phyloP scores from a whole-genome alignment of 2,113 vertebrate species.

The Toxotes chatareus region DNA sequence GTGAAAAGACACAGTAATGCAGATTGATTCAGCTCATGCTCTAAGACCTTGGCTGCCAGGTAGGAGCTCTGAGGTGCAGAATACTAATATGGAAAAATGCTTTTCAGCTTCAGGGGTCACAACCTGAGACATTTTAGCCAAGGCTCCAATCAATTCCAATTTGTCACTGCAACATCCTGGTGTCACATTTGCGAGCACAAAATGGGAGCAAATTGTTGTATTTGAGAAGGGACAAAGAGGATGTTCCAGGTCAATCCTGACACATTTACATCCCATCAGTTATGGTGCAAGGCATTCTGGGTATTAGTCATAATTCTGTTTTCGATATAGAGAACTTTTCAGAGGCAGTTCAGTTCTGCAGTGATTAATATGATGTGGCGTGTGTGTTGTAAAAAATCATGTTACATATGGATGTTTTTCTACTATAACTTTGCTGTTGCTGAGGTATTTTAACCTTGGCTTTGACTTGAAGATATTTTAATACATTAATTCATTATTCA shows the following conservation, averaged over 20 bases:
- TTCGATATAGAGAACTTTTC: constrained; percentile 7
- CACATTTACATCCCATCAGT: constrained; percentile 59
- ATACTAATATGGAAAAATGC: constrained; percentile 77
- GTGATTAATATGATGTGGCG: background rate
- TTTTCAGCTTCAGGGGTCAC: constrained; percentile 74
- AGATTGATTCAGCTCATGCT: constrained; percentile 70
- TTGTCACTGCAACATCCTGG: constrained; percentile 71
- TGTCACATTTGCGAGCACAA: constrained; percentile 71
- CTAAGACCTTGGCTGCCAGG: constrained; percentile 60
- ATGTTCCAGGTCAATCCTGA: constrained; percentile 65
- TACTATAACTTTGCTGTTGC: background rate
- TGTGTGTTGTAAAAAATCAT: background rate
- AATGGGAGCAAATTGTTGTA: constrained; percentile 72
- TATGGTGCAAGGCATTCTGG: constrained; percentile 40
- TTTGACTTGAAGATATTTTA: constrained; percentile 5
- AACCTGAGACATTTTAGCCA: constrained; percentile 73
- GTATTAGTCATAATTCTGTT: constrained; percentile 48
- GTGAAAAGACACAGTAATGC: constrained; percentile 5
- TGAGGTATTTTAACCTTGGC: background rate
- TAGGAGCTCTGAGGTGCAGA: constrained; percentile 54
- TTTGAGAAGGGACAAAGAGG: constrained; percentile 52
- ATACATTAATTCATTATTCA: background rate
- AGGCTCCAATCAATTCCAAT: constrained; percentile 82
- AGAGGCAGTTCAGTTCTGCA: background rate
- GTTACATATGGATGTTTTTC: background rate